Percentiles rank a stretch among this genome's conserved stretches.
phyloP scores from a whole-genome alignment of 2,888 invertebrate species.

The Eilema caniola region DNA sequence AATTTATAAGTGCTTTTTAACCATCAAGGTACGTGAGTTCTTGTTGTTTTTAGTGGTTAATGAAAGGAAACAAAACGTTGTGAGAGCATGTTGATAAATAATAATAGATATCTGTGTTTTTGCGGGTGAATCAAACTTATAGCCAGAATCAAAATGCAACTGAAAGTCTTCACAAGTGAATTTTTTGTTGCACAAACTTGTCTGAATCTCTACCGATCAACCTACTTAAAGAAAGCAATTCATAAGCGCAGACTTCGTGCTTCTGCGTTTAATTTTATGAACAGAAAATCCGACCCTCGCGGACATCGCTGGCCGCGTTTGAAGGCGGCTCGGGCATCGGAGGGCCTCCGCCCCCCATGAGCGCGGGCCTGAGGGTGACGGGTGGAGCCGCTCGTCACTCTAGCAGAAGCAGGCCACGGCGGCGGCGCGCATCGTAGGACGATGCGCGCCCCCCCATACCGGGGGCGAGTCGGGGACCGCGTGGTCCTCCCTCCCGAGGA shows the following conservation, averaged over 20 bases:
- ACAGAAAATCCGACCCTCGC: not conserved
- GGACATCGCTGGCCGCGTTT: too few species aligned
- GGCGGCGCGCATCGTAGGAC: too few species aligned
- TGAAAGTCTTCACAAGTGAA: not conserved
- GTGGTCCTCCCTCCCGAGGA: too few species aligned
- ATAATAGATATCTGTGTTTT: not conserved
- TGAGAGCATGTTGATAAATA: not conserved
- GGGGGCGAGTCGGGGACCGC: too few species aligned
- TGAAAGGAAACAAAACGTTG: not conserved
- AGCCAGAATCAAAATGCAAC: not conserved
- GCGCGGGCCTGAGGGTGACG: too few species aligned
- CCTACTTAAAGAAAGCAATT: too few species aligned
- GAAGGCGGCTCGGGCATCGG: too few species aligned
- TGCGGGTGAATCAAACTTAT: not conserved
- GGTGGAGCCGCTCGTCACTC: too few species aligned
- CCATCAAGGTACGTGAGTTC: conserved; percentile 33
- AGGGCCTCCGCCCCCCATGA: too few species aligned
- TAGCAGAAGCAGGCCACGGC: too few species aligned
- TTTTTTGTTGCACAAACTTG: not conserved
- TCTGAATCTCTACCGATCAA: not conserved
- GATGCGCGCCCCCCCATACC: too few species aligned
- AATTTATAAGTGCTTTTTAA: not conserved
- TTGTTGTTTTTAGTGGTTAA: conserved; percentile 8
- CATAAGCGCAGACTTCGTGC: too few species aligned
- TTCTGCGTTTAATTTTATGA: not conserved